Evolutionary conservation across 1,140 invertebrate species (phyloP), one percentile per base, ranked within the genome.

Genomic region (Colletes latitarsis): DNA sequence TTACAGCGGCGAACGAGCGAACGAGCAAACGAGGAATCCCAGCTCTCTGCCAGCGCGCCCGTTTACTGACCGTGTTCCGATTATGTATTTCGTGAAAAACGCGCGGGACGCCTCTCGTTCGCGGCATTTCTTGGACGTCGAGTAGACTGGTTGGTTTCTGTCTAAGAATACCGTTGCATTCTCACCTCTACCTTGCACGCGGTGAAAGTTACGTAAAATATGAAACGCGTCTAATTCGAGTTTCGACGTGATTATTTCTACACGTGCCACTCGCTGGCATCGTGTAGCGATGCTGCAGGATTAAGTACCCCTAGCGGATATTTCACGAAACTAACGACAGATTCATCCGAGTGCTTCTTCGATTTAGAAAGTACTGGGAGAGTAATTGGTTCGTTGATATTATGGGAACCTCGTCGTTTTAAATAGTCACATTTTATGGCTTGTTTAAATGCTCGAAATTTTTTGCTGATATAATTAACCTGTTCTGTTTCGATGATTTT

Each of bases 1-100:
- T 87, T 87, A 84, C 82, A 64, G 53, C 74, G 62, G 15, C 81
- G 81, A 17, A 77, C 58, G 80, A 77, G n/a, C 83, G 21, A 73
- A 19, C 46, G 80, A 77, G n/a, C 83, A n/a, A 73, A 19, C 46
- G 55, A 63, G 21, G 77, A 83, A 81, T 83, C 72, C 21, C 49
- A 81, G 69, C 30, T 21, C 73, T 49, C 21, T 86, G 77, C 81
- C 82, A 87, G 57, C 21, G 57, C 21, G 43, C 39, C 73, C 74
- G 77, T 87, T 86, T 73, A 82, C 73, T 75, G 84, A 83, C 66
- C 71, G 84, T 87, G 60, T 84, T 84, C 67, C 71, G 71, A 87
- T 76, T 78, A n/a, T n/a, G n/a, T n/a, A 60, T 73, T 46, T 53
- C 49, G 43, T 41, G 55, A 86, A 64, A 66, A 58, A 10, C 12